Percentiles rank a stretch among this genome's conserved stretches.
Evolutionary conservation across 2,888 invertebrate genomes (phyloP).

Genomic region (Nudaria mundana): DNA sequence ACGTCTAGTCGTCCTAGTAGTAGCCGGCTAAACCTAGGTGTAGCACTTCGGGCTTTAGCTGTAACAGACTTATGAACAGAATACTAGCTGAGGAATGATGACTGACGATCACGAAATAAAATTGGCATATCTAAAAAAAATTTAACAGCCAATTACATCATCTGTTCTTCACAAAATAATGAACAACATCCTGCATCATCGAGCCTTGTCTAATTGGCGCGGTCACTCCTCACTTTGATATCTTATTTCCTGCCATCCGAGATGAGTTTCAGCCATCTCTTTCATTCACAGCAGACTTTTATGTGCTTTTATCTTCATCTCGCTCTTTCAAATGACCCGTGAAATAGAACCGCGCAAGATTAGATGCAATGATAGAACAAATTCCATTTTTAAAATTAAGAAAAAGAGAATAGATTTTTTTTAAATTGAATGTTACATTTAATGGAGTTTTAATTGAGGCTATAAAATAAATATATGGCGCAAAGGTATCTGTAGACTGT

Average conservation of each 20-base stretch:
- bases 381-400: conserved; percentile 15
- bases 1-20: too few relatives aligned
- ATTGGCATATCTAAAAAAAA: conserved; percentile 3
- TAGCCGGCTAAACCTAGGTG: too few relatives aligned
- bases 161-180: conserved; percentile 26
- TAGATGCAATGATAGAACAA: conserved; percentile 25
- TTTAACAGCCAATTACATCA: conserved; percentile 23
- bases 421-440: background rate
- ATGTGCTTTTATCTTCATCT: conserved; percentile 4
- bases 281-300: background rate
- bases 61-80: too few relatives aligned
- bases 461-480: too few relatives aligned
- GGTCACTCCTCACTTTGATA: conserved; percentile 40
- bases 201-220: conserved; percentile 43
- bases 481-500: too few relatives aligned
- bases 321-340: conserved; percentile 17
- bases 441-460: background rate
- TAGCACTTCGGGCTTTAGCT: too few relatives aligned
- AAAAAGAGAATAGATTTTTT: background rate
- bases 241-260: conserved; percentile 42
- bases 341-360: conserved; percentile 27
- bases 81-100: too few relatives aligned
- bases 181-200: conserved; percentile 17
- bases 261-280: conserved; percentile 20
- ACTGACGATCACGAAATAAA: too few relatives aligned